phyloP scores from a whole-genome alignment of 2,797 vertebrate genomes.

The Eidolon dupreanum region DNA sequence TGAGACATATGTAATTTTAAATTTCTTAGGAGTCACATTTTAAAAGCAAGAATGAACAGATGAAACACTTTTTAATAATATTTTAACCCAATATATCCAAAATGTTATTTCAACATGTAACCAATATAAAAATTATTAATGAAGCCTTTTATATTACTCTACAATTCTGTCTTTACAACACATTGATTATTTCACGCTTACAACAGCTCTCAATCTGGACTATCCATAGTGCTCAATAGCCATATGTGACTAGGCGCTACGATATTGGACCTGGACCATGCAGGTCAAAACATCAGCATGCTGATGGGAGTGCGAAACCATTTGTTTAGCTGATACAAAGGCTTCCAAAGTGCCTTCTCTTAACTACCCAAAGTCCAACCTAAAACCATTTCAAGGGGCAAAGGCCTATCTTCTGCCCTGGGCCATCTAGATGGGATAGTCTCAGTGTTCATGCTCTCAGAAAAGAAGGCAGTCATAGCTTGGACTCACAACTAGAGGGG shows the following conservation, averaged over 20 bases:
- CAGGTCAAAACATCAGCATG: background rate
- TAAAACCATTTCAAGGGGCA: background rate
- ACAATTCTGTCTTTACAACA: background rate
- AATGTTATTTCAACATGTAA: background rate
- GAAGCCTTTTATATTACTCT: background rate
- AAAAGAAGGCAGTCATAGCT: background rate
- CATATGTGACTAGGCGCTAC: background rate
- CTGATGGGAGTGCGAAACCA: background rate
- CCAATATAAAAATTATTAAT: background rate
- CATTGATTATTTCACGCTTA: background rate
- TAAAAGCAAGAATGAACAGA: background rate
- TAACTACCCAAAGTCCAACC: background rate
- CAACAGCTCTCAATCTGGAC: background rate
- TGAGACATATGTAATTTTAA: background rate
- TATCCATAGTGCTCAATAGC: background rate
- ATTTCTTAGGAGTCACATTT: background rate
- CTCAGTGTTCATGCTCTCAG: background rate
- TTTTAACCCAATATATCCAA: background rate
- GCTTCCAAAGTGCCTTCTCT: background rate
- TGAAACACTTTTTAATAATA: conserved; percentile 2
- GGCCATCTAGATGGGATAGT: background rate
- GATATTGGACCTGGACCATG: too few relatives aligned
- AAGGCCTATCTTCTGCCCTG: background rate
- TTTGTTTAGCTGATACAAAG: background rate
- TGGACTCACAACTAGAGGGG: background rate